These are phyloP conservation scores for Acleris holmiana DNA, from an alignment of 2,888 invertebrate species.

Conservation along the genomic window DNA sequence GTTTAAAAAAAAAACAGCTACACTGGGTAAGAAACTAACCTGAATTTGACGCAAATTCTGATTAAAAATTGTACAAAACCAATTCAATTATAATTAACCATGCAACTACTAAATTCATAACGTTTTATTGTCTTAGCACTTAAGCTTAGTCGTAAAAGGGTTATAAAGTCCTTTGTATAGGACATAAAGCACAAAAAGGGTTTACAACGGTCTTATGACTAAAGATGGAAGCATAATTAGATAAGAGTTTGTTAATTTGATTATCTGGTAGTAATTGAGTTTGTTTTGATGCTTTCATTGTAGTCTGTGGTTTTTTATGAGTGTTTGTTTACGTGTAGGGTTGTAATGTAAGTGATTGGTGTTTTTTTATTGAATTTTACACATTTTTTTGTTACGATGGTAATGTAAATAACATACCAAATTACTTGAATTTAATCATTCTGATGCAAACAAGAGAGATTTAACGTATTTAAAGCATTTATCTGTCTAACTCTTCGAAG, in stretches of 20 bases:
- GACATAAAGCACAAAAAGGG: constrained; percentile 54
- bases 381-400: no score
- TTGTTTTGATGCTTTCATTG: background rate
- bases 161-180: constrained; percentile 53
- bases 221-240: constrained; percentile 40
- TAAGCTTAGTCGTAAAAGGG: constrained; percentile 53
- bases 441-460: no score
- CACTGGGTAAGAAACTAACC: background rate
- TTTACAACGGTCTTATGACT: constrained; percentile 43
- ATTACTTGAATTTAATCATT: no score
- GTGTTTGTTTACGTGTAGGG: background rate
- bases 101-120: constrained; percentile 38
- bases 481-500: no score
- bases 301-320: background rate
- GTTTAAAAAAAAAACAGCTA: background rate
- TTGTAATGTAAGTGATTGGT: no score
- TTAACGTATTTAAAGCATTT: no score
- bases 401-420: no score
- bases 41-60: background rate
- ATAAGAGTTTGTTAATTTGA: constrained; percentile 27
- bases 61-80: background rate
- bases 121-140: constrained; percentile 47
- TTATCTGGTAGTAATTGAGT: constrained; percentile 15
- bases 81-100: constrained; percentile 23
- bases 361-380: no score